phyloP scores from a whole-genome alignment of 2,888 invertebrate genomes.

The Nipponacmea schrenckii region DNA sequence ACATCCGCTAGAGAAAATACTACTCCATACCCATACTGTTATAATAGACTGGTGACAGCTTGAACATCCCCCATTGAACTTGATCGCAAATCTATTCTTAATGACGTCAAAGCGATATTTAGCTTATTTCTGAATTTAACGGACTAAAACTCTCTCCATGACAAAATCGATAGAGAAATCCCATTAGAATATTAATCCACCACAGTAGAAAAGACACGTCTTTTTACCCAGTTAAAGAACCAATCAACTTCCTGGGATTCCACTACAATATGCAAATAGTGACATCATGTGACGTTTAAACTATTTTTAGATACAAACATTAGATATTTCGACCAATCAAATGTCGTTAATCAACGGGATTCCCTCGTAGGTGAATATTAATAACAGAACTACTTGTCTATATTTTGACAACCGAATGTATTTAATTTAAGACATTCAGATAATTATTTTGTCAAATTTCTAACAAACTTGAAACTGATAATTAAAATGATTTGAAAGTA shows the following conservation, averaged over 20 bases:
- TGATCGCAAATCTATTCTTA: neutral
- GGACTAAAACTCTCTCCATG: no score
- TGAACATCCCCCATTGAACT: neutral
- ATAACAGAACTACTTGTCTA: neutral
- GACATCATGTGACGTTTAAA: neutral
- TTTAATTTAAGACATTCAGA: no score
- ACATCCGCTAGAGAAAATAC: constrained; percentile 29
- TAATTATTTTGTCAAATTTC: no score
- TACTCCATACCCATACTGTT: neutral
- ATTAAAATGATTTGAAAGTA: no score
- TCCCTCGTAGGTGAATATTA: neutral
- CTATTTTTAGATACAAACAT: constrained; percentile 6
- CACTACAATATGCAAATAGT: constrained; percentile 12
- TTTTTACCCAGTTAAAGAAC: constrained; percentile 23
- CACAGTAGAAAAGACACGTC: constrained; percentile 42
- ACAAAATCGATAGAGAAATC: no score
- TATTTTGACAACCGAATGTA: neutral
- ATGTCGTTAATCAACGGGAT: neutral
- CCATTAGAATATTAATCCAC: constrained; percentile 24
- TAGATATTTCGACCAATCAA: neutral
- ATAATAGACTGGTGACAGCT: neutral
- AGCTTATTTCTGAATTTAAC: no score
- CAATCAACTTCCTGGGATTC: constrained; percentile 31
- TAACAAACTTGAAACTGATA: no score
- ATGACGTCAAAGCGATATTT: neutral